Base-by-base conservation (phyloP, 2,113 vertebrate genomes). In the Aplodontia rufa region DNA sequence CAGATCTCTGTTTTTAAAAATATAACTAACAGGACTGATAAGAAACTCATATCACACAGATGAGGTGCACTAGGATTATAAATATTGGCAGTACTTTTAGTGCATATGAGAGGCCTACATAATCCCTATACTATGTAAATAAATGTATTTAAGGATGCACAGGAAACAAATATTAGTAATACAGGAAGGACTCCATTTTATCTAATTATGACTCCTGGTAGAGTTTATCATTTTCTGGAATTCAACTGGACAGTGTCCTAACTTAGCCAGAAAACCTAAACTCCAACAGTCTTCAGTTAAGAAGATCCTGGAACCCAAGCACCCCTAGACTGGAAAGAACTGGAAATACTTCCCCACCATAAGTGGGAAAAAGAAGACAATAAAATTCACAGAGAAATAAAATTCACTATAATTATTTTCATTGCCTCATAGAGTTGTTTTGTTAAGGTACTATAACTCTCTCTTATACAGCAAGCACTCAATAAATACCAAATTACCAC, bases 331-430 rank as follows among this genome's bases (percentile, higher is more conserved):
- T 66, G 9, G 45, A 84, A 68, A 71, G 37, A 93, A 40, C 28
- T 51, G 30, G 45, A 88, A 96, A 53, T 88, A 88, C 20, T 88
- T 91, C 8, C 51, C 42, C 35, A 78, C 20, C 30, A 53, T 55
- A 69, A 90, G 79, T 32, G 64, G 16, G 76, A 58, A 90, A 13
- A 91, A 92, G 60, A 87, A 28, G 24, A 28, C 66, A 96, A 87
- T 37, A 82, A 19, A n/a, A 64, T 51, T 79, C 84, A 87, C 90
- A 85, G 47, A 87, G 69, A 93, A 89, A 53, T 37, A 51, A 55
- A 96, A 95, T 24, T 91, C 90, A 91, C 16, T 64, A 6, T 66
- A 87, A 89, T 49, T 80, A 75, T 81, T 94, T 81, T 66, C 42
- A 95, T 22, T 68, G 62, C 6, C 28, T 90, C n/a, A 84, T 2